These are phyloP conservation scores for Labrus mixtus DNA, from an alignment of 2,113 vertebrate genomes.

Conservation along the genomic window DNA sequence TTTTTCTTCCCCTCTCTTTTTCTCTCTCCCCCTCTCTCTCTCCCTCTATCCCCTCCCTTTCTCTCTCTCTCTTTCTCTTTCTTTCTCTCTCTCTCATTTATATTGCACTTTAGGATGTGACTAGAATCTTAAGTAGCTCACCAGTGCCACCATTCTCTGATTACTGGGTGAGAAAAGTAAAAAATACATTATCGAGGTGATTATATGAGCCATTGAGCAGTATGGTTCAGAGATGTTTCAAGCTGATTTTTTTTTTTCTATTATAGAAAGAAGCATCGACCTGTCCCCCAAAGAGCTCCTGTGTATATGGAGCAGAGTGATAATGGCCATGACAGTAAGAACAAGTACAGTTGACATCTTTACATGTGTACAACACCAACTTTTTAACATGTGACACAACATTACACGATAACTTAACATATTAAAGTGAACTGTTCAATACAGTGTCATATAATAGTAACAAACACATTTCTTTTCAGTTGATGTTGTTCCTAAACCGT, in stretches of 20 bases:
- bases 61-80: constrained; percentile 22
- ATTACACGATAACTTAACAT: too few relatives aligned
- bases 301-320: constrained; percentile 88
- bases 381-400: too few relatives aligned
- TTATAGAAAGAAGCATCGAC: constrained; percentile 89
- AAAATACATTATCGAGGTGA: background rate
- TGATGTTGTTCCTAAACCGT: constrained; percentile 86
- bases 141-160: background rate
- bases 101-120: constrained; percentile 44
- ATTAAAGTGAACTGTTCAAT: background rate
- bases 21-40: background rate
- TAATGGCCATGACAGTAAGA: constrained; percentile 90
- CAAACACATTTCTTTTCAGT: constrained; percentile 75
- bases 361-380: background rate
- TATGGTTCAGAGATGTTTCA: background rate
- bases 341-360: background rate
- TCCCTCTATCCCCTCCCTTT: background rate
- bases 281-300: constrained; percentile 83
- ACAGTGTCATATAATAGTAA: background rate
- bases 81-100: constrained; percentile 33
- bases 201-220: background rate
- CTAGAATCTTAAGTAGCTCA: constrained; percentile 58
- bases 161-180: constrained; percentile 8
- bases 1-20: constrained; percentile 5
- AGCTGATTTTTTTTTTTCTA: background rate